phyloP scores from a whole-genome alignment of 2,113 vertebrate genomes.

The Emydocephalus ijimae region DNA sequence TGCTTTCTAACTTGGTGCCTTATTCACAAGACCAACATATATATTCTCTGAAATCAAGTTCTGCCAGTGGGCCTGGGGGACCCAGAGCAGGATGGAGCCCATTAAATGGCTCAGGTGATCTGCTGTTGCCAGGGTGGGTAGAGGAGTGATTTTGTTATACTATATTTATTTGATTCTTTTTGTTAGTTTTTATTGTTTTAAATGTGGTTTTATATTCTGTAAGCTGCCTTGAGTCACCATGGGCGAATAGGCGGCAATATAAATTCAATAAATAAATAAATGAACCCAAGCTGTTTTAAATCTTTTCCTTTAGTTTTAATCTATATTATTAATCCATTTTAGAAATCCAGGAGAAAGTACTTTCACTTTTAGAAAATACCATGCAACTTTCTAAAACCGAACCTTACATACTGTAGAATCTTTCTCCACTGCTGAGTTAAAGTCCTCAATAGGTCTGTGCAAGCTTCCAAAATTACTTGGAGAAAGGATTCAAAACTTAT shows the following conservation, averaged over 20 bases:
- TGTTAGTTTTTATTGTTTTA: too few species aligned
- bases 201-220: too few species aligned
- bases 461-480: background rate
- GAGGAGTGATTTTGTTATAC: too few species aligned
- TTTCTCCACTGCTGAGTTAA: background rate
- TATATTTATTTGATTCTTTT: too few species aligned
- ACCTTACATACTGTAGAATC: background rate
- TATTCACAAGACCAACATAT: background rate
- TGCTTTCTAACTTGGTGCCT: background rate
- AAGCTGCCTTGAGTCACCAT: too few species aligned
- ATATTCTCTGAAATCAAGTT: background rate
- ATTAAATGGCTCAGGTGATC: too few species aligned
- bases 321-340: background rate
- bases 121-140: too few species aligned
- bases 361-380: background rate
- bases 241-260: too few species aligned
- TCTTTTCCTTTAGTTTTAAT: background rate
- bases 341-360: background rate
- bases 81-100: too few species aligned
- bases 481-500: background rate
- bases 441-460: background rate
- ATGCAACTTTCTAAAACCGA: background rate
- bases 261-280: background rate
- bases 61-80: too few species aligned
- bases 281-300: background rate